phyloP scores from a whole-genome alignment of 2,113 vertebrate genomes.

The Crotalus viridis region DNA sequence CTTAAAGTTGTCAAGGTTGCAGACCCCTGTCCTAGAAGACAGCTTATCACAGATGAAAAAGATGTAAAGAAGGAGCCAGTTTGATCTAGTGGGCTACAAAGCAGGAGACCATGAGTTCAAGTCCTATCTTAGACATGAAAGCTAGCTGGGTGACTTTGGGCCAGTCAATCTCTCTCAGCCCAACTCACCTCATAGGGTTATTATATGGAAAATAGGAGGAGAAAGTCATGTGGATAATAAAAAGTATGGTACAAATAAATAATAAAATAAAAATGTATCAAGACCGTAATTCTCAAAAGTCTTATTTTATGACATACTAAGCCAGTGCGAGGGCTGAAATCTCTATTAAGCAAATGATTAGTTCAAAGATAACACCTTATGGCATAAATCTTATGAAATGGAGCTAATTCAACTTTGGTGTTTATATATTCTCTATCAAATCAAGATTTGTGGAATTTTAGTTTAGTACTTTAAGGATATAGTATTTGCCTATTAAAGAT shows the following conservation, averaged over 20 bases:
- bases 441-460: not conserved
- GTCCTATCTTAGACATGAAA: not conserved
- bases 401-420: not conserved
- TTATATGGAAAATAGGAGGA: not conserved
- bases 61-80: not conserved
- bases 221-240: not conserved
- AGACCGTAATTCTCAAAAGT: not conserved
- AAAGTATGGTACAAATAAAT: not conserved
- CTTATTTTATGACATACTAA: not conserved
- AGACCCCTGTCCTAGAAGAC: too few species aligned
- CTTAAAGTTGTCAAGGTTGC: too few species aligned
- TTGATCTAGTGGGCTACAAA: not conserved
- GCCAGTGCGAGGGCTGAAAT: not conserved
- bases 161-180: not conserved
- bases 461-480: not conserved
- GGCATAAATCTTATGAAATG: not conserved
- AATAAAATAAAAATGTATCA: not conserved
- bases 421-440: not conserved
- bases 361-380: not conserved
- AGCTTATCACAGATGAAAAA: fast-evolving
- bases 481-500: not conserved
- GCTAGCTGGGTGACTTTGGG: not conserved
- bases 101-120: not conserved
- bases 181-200: not conserved
- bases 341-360: not conserved